Percentiles rank a stretch among this genome's conserved stretches.
These are phyloP conservation scores for Paracentrotus lividus DNA, from an alignment of 53 echinoderm and acorn worm species.

Conservation along the genomic window DNA sequence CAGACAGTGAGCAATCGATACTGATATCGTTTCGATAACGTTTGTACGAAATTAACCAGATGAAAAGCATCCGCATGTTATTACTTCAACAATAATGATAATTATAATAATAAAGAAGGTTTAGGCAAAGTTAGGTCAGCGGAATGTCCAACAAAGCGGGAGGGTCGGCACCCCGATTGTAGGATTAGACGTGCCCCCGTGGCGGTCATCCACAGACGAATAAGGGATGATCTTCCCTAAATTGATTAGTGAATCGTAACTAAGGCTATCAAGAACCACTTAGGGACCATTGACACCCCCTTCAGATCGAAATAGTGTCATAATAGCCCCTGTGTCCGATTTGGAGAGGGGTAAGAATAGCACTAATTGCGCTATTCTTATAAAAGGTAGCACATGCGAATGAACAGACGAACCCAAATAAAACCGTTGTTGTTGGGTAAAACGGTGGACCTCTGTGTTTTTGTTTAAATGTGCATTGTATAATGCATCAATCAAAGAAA, in stretches of 20 bases:
- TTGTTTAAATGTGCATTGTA: neutral
- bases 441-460: neutral
- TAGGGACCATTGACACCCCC: constrained; percentile 44
- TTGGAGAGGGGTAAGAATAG: constrained; percentile 2
- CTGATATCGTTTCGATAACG: neutral
- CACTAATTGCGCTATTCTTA: constrained; percentile 54
- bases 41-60: neutral
- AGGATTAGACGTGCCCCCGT: constrained; percentile 8
- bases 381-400: neutral
- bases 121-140: constrained; percentile 13
- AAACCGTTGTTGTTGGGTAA: neutral
- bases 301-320: constrained; percentile 35
- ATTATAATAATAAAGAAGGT: neutral
- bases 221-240: constrained; percentile 24
- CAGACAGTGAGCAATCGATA: neutral
- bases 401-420: neutral
- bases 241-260: constrained; percentile 49
- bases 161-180: constrained; percentile 25
- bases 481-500: neutral
- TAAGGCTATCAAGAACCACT: constrained; percentile 58
- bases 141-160: neutral
- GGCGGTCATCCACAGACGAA: constrained; percentile 4
- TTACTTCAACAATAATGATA: neutral
- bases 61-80: constrained; percentile 30
- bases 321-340: constrained; percentile 51